These are phyloP conservation scores for Microctonus aethiopoides DNA, from an alignment of 2,888 invertebrate species.

Conservation along the genomic window DNA sequence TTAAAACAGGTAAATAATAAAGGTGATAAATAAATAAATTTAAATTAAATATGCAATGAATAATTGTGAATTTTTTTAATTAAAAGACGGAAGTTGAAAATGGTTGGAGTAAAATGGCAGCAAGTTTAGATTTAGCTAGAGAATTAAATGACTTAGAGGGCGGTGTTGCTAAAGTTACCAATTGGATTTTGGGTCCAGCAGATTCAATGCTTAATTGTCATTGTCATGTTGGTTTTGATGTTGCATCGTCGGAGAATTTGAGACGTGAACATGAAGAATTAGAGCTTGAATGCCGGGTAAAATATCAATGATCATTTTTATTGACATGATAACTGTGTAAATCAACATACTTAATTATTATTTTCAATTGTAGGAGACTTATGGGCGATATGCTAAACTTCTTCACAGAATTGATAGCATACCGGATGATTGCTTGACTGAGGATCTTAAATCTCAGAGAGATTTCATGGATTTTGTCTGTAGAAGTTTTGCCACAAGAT, in stretches of 20 bases:
- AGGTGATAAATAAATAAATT: not conserved
- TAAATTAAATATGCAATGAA: not conserved
- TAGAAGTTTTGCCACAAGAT: conserved; percentile 79
- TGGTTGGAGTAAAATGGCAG: conserved; percentile 73
- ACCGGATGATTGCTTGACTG: conserved; percentile 65
- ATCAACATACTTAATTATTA: not conserved
- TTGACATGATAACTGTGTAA: not conserved
- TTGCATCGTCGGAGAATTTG: conserved; percentile 78
- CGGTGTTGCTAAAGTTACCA: conserved; percentile 77
- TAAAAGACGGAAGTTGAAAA: conserved; percentile 67
- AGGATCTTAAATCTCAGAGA: conserved; percentile 77
- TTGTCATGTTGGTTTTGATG: conserved; percentile 79
- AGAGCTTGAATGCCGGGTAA: conserved; percentile 79
- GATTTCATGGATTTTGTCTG: conserved; percentile 88
- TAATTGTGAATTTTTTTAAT: not conserved
- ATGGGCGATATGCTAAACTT: conserved; percentile 82
- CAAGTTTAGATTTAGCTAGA: conserved; percentile 72
- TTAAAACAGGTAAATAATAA: conserved; percentile 69
- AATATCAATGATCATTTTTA: conserved; percentile 38
- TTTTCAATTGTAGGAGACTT: conserved; percentile 72
- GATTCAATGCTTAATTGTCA: conserved; percentile 79
- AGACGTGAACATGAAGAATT: conserved; percentile 80
- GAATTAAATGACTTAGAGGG: conserved; percentile 73
- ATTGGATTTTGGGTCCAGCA: conserved; percentile 83
- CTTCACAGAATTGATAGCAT: conserved; percentile 77